A percentile compares a stretch with the other conserved stretches of the same genome.
Evolutionary conservation across 1,140 invertebrate species (phyloP).

Genomic region (Camponotus floridanus): DNA sequence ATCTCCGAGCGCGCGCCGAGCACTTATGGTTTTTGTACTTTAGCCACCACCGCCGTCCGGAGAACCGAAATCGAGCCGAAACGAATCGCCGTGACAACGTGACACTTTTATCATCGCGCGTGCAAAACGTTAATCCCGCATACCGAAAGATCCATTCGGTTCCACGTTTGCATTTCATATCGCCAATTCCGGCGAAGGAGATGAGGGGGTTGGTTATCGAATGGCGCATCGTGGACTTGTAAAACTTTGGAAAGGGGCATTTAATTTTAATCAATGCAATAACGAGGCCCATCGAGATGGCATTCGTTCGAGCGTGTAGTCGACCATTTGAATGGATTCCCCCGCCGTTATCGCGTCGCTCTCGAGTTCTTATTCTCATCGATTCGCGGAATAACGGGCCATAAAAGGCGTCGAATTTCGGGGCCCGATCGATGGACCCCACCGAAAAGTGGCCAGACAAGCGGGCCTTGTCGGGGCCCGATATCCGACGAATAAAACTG

Average conservation of each 20-base stretch:
- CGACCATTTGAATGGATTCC: slow-evolving; percentile 44
- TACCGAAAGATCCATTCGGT: background rate
- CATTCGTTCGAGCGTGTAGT: slow-evolving; percentile 29
- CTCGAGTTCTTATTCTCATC: slow-evolving; percentile 68
- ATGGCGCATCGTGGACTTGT: slow-evolving; percentile 27
- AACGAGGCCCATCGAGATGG: slow-evolving; percentile 34
- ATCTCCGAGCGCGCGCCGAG: slow-evolving; percentile 46
- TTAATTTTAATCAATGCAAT: slow-evolving; percentile 53
- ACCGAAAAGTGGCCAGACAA: slow-evolving; percentile 36
- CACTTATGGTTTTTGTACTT: slow-evolving; percentile 32
- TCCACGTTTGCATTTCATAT: background rate
- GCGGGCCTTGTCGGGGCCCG: background rate
- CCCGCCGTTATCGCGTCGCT: slow-evolving; percentile 34
- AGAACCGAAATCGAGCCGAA: slow-evolving; percentile 21
- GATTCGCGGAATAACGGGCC: slow-evolving; percentile 76
- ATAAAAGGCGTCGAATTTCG: slow-evolving; percentile 77
- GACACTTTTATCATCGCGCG: slow-evolving; percentile 37
- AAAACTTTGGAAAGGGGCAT: slow-evolving; percentile 43
- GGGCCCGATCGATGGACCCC: slow-evolving; percentile 16
- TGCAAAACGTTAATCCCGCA: slow-evolving; percentile 19
- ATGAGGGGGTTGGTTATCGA: background rate
- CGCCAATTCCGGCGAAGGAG: background rate
- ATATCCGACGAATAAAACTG: slow-evolving; percentile 31
- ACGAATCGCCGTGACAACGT: slow-evolving; percentile 19
- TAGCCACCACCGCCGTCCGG: background rate